A percentile compares a stretch with the other conserved stretches of the same genome.
Evolutionary conservation across 2,797 vertebrate species (phyloP).

Genomic region (Gallinago stenura): DNA sequence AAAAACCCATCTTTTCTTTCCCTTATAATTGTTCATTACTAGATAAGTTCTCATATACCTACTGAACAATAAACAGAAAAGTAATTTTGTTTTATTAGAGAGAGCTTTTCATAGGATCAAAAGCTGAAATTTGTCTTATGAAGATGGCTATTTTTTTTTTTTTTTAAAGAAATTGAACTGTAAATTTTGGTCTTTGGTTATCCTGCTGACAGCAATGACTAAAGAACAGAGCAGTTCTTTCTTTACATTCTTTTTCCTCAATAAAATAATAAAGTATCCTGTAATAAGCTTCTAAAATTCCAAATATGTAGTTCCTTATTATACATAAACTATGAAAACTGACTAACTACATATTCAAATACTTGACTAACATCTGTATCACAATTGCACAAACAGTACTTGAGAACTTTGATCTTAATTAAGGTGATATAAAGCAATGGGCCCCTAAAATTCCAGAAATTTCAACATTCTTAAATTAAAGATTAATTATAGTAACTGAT

Average conservation of each 20-base stretch:
- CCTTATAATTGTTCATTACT: not conserved
- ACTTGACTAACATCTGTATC: not conserved
- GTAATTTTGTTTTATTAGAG: not conserved
- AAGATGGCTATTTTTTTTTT: not conserved
- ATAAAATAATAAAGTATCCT: not conserved
- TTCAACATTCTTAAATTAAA: not conserved
- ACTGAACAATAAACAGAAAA: not conserved
- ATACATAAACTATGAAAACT: not conserved
- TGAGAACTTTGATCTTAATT: not conserved
- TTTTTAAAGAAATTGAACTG: not conserved
- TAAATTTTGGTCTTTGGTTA: not conserved
- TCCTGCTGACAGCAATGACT: not conserved
- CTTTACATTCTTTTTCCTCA: not conserved
- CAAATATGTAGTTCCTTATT: not conserved
- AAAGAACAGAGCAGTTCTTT: not conserved
- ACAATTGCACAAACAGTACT: not conserved
- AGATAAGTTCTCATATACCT: not conserved
- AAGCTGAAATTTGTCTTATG: not conserved
- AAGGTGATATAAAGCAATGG: not conserved
- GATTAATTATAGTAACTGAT: not conserved
- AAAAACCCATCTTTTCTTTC: not conserved
- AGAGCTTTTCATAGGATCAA: not conserved
- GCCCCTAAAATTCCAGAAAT: not conserved
- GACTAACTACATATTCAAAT: not conserved
- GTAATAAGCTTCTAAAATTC: not conserved